Conservation (phyloP, 2,797 vertebrate genomes). For the Rhinoraja longicauda region DNA sequence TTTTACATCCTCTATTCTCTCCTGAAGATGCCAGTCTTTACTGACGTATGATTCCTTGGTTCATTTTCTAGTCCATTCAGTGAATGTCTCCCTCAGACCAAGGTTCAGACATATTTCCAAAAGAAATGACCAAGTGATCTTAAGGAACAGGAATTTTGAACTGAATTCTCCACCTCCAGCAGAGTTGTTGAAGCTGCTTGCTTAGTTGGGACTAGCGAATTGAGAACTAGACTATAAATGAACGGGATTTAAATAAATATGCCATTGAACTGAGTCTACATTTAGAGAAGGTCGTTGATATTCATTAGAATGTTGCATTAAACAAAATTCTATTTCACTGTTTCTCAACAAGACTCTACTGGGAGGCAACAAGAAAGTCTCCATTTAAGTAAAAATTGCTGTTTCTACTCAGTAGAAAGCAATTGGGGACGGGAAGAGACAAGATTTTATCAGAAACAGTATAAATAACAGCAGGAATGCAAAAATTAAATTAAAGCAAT, state of each 20-base stretch:
- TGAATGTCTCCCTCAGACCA: not conserved
- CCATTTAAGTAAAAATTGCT: not conserved
- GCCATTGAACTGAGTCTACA: not conserved
- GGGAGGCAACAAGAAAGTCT: not conserved
- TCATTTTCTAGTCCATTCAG: not conserved
- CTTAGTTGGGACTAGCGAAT: not conserved
- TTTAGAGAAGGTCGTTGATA: not conserved
- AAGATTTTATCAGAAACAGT: not conserved
- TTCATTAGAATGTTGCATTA: not conserved
- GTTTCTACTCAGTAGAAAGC: not conserved
- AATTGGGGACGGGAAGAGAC: not conserved
- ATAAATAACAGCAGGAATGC: not conserved
- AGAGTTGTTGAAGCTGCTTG: not conserved
- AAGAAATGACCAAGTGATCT: not conserved
- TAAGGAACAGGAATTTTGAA: not conserved
- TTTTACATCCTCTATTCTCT: not conserved
- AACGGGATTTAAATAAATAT: not conserved
- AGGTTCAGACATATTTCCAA: not conserved
- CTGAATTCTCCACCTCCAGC: not conserved
- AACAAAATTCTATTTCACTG: not conserved
- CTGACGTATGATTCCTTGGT: not conserved
- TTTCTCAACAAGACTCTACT: not conserved
- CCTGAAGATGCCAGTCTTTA: not conserved
- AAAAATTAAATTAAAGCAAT: not conserved
- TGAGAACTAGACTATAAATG: not conserved